Evolutionary conservation across 2,888 invertebrate species (phyloP), one percentile per base, ranked within the genome.

Genomic region (Scaptomyza polygonia): DNA sequence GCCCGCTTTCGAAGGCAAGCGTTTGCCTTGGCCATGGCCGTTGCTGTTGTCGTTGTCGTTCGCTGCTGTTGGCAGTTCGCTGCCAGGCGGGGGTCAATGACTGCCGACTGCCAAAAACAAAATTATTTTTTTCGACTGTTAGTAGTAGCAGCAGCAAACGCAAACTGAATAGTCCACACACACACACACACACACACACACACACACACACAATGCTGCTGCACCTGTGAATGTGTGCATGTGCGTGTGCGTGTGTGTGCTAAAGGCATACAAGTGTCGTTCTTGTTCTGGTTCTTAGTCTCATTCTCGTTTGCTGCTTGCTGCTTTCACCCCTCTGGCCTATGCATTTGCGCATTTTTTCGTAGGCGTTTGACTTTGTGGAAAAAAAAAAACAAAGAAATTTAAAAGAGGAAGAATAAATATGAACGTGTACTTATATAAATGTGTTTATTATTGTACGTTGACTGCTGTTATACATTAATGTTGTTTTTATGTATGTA

Each of bases 291-390:
- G 48, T 67, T 73, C 54, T 75, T 44, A 39, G 48, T 57, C 51
- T 44, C 32, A 12, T 63, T 49, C 48, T 44, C 29, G n/a, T n/a
- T n/a, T n/a, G n/a, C n/a, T n/a, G n/a, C n/a, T n/a, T n/a, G n/a
- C n/a, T n/a, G n/a, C n/a, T n/a, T n/a, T n/a, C n/a, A n/a, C n/a
- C n/a, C n/a, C n/a, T n/a, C n/a, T n/a, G n/a, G n/a, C 75, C 86
- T 85, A 82, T 82, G 87, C 87, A 87, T 75, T 86, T 84, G 67
- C 70, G 67, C 70, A 80, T 75, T 81, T 86, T 78, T 86, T 87
- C 81, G 86, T 87, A 87, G 88, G 86, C 88, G 88, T 87, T 72
- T 65, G 63, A 64, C 55, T 42, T 34, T 49, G 55, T 11, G 16
- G 40, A 52, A 40, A 53, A 47, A 49, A 44, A 43, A 16, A n/a